Evolutionary conservation across 2,888 invertebrate species (phyloP).

Genomic region (Dynastes maya): DNA sequence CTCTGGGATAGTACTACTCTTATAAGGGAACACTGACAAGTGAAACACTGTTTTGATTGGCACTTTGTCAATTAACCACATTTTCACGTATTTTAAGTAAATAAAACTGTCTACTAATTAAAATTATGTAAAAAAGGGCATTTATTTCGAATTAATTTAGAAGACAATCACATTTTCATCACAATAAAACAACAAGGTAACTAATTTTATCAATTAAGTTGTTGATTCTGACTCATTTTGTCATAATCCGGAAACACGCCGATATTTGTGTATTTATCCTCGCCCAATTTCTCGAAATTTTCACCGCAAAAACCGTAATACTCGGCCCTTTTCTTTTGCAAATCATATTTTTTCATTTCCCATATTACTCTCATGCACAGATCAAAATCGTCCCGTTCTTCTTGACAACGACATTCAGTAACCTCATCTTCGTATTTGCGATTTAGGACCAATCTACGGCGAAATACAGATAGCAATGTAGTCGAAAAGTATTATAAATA

Average conservation of each 20-base stretch:
- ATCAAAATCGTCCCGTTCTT: background rate
- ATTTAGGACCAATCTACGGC: constrained; percentile 15
- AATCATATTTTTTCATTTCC: constrained; percentile 31
- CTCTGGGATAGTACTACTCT: too few relatives aligned
- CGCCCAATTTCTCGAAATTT: constrained; percentile 4
- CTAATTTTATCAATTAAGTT: background rate
- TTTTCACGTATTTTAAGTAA: background rate
- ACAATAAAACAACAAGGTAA: background rate
- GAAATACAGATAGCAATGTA: background rate
- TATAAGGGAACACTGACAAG: too few relatives aligned
- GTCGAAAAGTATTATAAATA: background rate
- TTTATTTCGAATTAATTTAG: background rate
- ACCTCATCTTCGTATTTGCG: constrained; percentile 30
- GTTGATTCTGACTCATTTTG: background rate
- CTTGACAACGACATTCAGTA: constrained; percentile 5
- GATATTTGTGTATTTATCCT: constrained; percentile 12
- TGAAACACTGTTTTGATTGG: too few relatives aligned
- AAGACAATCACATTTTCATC: background rate
- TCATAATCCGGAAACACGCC: background rate
- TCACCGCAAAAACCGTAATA: constrained; percentile 21
- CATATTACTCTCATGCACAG: constrained; percentile 11
- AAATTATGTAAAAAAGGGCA: background rate
- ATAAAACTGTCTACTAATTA: background rate
- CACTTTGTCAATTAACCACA: too few relatives aligned
- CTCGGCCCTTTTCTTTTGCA: constrained; percentile 10